Conservation (phyloP, 2,113 vertebrate species). For the Forbesichthys agassizii region DNA sequence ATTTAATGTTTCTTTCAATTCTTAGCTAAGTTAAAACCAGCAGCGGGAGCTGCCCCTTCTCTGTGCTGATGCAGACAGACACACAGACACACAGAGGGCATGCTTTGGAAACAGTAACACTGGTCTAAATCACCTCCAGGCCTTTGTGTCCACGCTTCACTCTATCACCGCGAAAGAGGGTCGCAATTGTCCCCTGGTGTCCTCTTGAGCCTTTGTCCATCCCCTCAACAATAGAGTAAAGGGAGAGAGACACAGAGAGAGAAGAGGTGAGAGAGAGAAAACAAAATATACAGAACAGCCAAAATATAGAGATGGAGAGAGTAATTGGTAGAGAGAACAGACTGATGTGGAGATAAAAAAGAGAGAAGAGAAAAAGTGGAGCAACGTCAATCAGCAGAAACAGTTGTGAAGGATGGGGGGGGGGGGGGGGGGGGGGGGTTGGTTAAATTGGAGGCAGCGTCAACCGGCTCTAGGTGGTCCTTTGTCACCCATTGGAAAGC, state of each 20-base stretch:
- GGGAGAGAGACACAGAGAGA: not conserved
- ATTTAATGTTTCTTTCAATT: too few species aligned
- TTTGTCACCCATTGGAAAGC: slow-evolving; percentile 25
- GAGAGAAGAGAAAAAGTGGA: not conserved
- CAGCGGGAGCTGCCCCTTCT: slow-evolving; percentile 1
- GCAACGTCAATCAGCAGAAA: slow-evolving; percentile 11
- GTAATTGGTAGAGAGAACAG: not conserved
- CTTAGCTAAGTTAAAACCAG: slow-evolving; percentile 14
- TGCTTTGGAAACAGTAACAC: slow-evolving; percentile 11
- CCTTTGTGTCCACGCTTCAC: slow-evolving; percentile 14
- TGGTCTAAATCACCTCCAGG: slow-evolving; percentile 30
- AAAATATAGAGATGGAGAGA: not conserved
- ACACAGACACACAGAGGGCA: slow-evolving; percentile 19
- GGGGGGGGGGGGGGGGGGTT: slow-evolving; percentile 17
- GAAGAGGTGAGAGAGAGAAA: not conserved
- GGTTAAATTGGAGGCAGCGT: slow-evolving; percentile 7
- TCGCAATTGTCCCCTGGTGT: not conserved
- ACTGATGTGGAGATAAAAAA: not conserved
- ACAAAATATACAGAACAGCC: not conserved
- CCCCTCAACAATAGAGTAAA: not conserved
- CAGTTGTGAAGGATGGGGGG: slow-evolving; percentile 12
- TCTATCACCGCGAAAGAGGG: not conserved
- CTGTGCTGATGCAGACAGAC: slow-evolving; percentile 13
- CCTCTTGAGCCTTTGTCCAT: slow-evolving; percentile 16
- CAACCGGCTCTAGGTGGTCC: too few species aligned